A percentile compares a stretch with the other conserved stretches of the same genome.
Evolutionary conservation across 2,113 vertebrate genomes (phyloP).

Genomic region (Hippocampus comes): DNA sequence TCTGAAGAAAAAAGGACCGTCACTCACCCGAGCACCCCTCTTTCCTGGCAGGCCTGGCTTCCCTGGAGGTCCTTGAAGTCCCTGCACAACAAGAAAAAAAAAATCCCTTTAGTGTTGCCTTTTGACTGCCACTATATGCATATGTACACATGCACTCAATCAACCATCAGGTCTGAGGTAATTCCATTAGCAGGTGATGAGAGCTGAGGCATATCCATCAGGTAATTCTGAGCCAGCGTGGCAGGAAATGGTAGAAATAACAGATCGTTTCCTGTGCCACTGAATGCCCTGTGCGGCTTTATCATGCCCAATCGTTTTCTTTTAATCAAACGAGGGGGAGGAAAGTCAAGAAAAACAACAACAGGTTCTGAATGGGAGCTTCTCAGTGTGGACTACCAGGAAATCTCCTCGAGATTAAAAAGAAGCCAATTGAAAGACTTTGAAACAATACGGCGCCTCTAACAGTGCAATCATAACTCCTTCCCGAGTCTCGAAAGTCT

Average conservation of each 20-base stretch:
- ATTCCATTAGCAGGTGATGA: slow-evolving; percentile 25
- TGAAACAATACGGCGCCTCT: not conserved
- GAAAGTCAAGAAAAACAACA: slow-evolving; percentile 43
- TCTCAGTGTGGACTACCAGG: not conserved
- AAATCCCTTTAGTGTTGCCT: slow-evolving; percentile 19
- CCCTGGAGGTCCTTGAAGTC: slow-evolving; percentile 85
- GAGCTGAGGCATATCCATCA: slow-evolving; percentile 36
- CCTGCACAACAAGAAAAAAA: slow-evolving; percentile 68
- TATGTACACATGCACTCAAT: slow-evolving; percentile 3
- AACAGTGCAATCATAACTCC: not conserved
- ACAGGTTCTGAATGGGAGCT: not conserved
- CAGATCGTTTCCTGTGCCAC: slow-evolving; percentile 61
- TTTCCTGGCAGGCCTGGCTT: slow-evolving; percentile 85
- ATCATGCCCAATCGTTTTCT: slow-evolving; percentile 55
- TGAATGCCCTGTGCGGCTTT: slow-evolving; percentile 49
- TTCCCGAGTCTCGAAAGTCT: not conserved
- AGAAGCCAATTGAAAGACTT: not conserved
- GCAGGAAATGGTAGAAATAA: slow-evolving; percentile 61
- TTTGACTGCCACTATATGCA: slow-evolving; percentile 1
- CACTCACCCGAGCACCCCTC: slow-evolving; percentile 89
- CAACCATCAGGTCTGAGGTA: slow-evolving; percentile 21
- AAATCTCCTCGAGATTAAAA: not conserved
- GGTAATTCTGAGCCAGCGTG: slow-evolving; percentile 27
- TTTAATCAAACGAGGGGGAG: slow-evolving; percentile 61
- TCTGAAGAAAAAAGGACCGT: not conserved